Evolutionary conservation across 1,140 invertebrate species (phyloP).

Genomic region (Tetraneura akinire): DNA sequence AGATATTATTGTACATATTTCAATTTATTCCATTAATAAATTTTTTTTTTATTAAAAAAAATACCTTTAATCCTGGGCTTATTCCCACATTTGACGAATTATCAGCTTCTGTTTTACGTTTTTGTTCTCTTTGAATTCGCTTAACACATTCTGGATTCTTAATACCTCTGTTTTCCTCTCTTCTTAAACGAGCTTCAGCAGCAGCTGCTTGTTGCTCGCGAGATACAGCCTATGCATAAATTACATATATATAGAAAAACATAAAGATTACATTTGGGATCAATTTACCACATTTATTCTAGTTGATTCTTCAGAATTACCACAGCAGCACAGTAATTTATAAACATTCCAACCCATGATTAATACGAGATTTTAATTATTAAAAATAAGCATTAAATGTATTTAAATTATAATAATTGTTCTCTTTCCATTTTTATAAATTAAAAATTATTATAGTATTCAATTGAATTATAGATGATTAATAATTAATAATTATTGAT

Average conservation of each 20-base stretch:
- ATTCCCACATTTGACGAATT: background rate
- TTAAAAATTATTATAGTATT: too few species aligned
- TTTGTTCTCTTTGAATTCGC: conserved; percentile 64
- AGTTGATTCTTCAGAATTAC: conserved; percentile 27
- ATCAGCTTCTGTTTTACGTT: conserved; percentile 59
- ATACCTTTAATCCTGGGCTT: conserved; percentile 32
- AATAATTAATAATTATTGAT: too few species aligned
- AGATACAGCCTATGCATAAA: conserved; percentile 61
- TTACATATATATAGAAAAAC: too few species aligned
- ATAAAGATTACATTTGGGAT: background rate
- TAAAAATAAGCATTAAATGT: too few species aligned
- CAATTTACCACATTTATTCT: conserved; percentile 16
- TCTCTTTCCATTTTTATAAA: too few species aligned
- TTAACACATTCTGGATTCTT: conserved; percentile 64
- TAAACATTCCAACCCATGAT: conserved; percentile 41
- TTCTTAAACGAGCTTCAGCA: conserved; percentile 62
- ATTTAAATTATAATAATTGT: too few species aligned
- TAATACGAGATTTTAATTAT: background rate
- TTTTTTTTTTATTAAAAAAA: too few species aligned
- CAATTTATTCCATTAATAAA: too few species aligned
- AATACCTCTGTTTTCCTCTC: conserved; percentile 64
- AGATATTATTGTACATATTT: too few species aligned
- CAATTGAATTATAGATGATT: too few species aligned
- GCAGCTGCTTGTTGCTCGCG: conserved; percentile 65
- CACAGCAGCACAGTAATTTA: conserved; percentile 30